Base-by-base conservation (phyloP, 2,888 invertebrate species). In the Spilosoma lubricipeda region DNA sequence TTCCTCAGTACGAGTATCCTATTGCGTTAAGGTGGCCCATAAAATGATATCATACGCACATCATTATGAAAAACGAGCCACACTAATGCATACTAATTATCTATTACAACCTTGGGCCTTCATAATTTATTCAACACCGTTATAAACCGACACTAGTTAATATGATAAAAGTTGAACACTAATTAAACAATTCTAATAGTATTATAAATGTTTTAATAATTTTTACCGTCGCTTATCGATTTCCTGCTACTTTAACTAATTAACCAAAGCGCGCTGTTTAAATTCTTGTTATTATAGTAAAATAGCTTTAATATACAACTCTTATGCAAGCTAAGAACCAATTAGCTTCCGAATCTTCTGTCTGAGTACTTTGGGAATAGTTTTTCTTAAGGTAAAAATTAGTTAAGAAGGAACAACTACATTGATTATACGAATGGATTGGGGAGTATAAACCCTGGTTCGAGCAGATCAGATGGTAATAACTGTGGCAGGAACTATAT, bases 1-100 rank as follows among this genome's bases (percentile, higher is more conserved):
- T 64, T 45, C 63, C 74, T 73, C 69, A 74, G 68, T 73, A 56
- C 52, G 8, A 52, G 52, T 23, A 75, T 76, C 20, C 18, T 30
- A 42, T 63, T 42, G 52, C 69, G 45, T 63, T 63, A 63, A 70
- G 70, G 63, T 45, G 80, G 73, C 80, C 85, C 83, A 86, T 88
- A 86, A 82, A 86, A 83, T 89, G 88, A 90, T 88, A 89, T 89
- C 88, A 90, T 88, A 84, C 82, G 80, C 82, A 76, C 87, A 86
- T 90, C 87, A 88, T 87, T 87, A 89, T 86, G 82, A 82, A 82
- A 89, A 89, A 88, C 83, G 86, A 89, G 84, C 75, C 80, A 73
- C 83, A 75, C 82, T 86, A 86, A 84, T 85, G 88, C 88, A 89
- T 89, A 89, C 83, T 88, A 90, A 89, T 56, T 56, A 56, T 89